Conservation (phyloP, 2,888 invertebrate genomes). For the Drosophila silvestris region DNA sequence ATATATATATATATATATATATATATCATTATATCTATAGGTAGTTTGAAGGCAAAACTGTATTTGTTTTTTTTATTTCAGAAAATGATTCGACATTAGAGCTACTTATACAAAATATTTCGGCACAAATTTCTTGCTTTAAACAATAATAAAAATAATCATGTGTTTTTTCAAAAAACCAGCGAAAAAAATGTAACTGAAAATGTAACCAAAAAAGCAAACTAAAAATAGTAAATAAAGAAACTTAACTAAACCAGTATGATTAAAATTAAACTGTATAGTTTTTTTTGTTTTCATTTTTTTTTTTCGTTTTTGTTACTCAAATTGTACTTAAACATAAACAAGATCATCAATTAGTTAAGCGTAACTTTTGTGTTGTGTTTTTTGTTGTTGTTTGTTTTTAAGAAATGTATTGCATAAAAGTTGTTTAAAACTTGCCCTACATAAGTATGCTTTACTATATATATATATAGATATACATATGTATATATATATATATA, state of each 20-base stretch:
- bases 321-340: slow-evolving; percentile 57
- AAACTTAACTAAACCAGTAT: slow-evolving; percentile 45
- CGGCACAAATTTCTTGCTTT: slow-evolving; percentile 56
- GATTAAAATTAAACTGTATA: slow-evolving; percentile 35
- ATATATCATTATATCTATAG: slow-evolving; percentile 18
- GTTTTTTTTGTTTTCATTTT: slow-evolving; percentile 5
- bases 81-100: slow-evolving; percentile 58
- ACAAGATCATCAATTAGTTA: slow-evolving; percentile 64
- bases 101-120: slow-evolving; percentile 55
- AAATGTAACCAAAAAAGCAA: slow-evolving; percentile 33
- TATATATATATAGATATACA: slow-evolving; percentile 24
- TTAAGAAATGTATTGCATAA: slow-evolving; percentile 76
- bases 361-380: slow-evolving; percentile 55
- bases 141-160: slow-evolving; percentile 39
- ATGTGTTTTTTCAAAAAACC: slow-evolving; percentile 45
- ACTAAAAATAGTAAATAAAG: slow-evolving; percentile 21
- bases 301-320: slow-evolving; percentile 9
- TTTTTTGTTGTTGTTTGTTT: slow-evolving; percentile 33
- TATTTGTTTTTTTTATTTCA: slow-evolving; percentile 56
- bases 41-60: slow-evolving; percentile 60
- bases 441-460: slow-evolving; percentile 29
- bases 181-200: slow-evolving; percentile 45
- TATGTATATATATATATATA: slow-evolving; percentile 25
- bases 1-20: slow-evolving; percentile 13
- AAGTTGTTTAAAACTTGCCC: slow-evolving; percentile 65